Evolutionary conservation across 2,797 vertebrate genomes (phyloP).

Genomic region (Falco columbarius): DNA sequence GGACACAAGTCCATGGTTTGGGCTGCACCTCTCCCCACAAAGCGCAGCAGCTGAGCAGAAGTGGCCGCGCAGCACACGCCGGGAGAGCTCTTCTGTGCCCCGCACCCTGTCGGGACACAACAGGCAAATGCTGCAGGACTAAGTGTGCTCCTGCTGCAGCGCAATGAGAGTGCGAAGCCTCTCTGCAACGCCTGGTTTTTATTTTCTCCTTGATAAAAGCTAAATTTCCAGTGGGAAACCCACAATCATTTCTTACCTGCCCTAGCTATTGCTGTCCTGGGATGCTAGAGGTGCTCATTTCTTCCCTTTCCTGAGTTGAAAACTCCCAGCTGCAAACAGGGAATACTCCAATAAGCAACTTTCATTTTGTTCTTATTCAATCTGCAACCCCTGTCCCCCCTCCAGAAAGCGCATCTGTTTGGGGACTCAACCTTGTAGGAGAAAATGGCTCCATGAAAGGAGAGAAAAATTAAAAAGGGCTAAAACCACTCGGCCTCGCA

Average conservation of each 20-base stretch:
- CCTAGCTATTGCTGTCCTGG: not conserved
- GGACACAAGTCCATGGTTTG: not conserved
- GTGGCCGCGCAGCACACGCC: fast-evolving
- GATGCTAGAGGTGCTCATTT: not conserved
- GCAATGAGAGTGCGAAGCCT: not conserved
- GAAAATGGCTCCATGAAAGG: not conserved
- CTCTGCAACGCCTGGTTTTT: not conserved
- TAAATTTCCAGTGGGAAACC: not conserved
- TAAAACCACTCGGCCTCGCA: not conserved
- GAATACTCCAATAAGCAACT: not conserved
- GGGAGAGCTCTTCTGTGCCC: not conserved
- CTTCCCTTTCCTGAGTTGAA: not conserved
- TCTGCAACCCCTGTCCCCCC: not conserved
- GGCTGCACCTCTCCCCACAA: not conserved
- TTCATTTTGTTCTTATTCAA: not conserved
- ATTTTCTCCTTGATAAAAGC: not conserved
- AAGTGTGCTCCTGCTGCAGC: not conserved
- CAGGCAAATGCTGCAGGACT: fast-evolving
- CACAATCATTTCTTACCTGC: not conserved
- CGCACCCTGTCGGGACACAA: fast-evolving
- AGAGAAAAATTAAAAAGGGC: not conserved
- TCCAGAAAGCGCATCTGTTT: not conserved
- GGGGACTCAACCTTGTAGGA: not conserved
- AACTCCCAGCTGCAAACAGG: not conserved
- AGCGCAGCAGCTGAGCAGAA: not conserved